Conservation (phyloP, 1,140 invertebrate genomes). For the Eumaeus atala region DNA sequence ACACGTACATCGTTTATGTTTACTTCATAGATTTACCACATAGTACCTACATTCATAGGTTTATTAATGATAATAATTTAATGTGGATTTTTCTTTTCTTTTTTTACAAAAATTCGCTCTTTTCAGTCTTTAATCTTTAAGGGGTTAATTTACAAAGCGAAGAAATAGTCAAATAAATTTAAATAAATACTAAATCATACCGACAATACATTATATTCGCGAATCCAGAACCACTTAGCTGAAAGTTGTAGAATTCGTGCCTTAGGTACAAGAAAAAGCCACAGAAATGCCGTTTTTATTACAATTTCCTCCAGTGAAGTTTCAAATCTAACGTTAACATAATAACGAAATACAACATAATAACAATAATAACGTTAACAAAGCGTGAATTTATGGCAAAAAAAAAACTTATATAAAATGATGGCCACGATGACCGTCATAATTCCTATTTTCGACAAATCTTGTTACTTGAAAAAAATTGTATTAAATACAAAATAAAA, state of each 20-base stretch:
- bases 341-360: not conserved
- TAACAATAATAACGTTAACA: no score
- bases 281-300: not conserved
- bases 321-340: not conserved
- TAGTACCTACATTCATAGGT: slow-evolving; percentile 12
- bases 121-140: slow-evolving; percentile 66
- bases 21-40: slow-evolving; percentile 13
- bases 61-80: slow-evolving; percentile 14
- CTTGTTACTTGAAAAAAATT: no score
- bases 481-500: no score
- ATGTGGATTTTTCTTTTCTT: slow-evolving; percentile 22
- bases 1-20: slow-evolving; percentile 4
- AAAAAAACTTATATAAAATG: no score
- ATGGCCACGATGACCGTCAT: no score
- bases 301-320: not conserved
- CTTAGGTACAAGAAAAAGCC: slow-evolving; percentile 9
- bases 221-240: not conserved
- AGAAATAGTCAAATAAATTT: slow-evolving; percentile 9
- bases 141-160: slow-evolving; percentile 23
- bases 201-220: slow-evolving; percentile 2
- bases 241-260: slow-evolving; percentile 1
- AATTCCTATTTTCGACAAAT: no score
- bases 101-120: slow-evolving; percentile 67
- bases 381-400: no score
- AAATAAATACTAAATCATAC: slow-evolving; percentile 10